Evolutionary conservation across 2,797 vertebrate species (phyloP).

Genomic region (Schizopygopsis pylzovi): DNA sequence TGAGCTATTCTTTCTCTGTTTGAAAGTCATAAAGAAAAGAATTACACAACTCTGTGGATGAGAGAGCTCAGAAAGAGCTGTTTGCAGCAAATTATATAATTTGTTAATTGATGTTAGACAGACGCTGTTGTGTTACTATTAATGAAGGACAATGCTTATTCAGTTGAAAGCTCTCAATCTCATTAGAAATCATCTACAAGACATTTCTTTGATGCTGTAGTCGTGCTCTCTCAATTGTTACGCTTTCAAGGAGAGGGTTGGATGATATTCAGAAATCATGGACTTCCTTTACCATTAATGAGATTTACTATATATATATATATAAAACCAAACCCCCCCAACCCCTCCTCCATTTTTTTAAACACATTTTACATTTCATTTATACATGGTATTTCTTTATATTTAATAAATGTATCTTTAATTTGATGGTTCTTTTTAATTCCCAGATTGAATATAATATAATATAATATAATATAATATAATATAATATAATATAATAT

Average conservation of each 20-base stretch:
- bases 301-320: too few species aligned
- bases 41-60: neutral
- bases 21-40: constrained; percentile 37
- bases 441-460: neutral
- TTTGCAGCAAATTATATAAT: neutral
- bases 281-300: neutral
- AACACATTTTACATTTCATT: too few species aligned
- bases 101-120: neutral
- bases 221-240: neutral
- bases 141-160: constrained; percentile 5
- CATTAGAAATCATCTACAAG: constrained; percentile 6
- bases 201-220: neutral
- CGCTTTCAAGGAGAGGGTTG: neutral
- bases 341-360: too few species aligned
- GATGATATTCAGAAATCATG: neutral
- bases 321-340: too few species aligned
- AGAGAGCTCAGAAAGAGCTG: constrained; percentile 11
- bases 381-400: too few species aligned
- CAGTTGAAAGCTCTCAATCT: neutral
- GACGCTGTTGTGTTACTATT: neutral
- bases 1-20: constrained; percentile 20
- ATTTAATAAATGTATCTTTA: neutral
- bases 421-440: neutral
- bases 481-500: neutral
- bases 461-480: neutral